Evolutionary conservation across 2,888 invertebrate species (phyloP), one percentile per base, ranked within the genome.

Genomic region (Stenolophus ochropezus): DNA sequence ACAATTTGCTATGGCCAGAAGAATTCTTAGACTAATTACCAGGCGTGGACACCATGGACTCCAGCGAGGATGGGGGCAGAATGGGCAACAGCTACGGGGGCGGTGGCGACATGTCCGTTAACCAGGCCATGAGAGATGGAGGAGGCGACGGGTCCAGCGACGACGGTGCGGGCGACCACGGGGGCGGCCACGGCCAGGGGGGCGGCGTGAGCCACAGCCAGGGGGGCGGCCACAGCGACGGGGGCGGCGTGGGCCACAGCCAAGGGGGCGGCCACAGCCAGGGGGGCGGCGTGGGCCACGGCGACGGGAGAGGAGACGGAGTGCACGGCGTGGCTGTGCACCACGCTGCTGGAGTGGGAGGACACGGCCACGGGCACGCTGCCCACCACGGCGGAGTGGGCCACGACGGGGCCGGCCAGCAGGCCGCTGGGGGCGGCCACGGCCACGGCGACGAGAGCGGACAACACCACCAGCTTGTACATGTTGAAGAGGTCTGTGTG

Each of bases 361-460:
- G 82, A 82, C 53, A 83, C 61, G 42, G 81, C 56, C 8, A 74
- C 61, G 4, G 81, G 79, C 18, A 83, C 81, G 21, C 81, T 81
- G n/a, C 79, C 76, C 6, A 71, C 69, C 65, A 83, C 83, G 42
- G 33, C 27, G 56, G 82, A 77, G 76, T 82, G 82, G n/a, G 84
- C 83, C 49, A 83, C 83, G 1, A 3, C 87, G 87, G 85, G 83
- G 88, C 84, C 49, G 81, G 83, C 82, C 25, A 81, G 58, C 4
- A 53, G 8, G 71, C 81, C 77, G 42, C 88, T 83, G 87, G 88
- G 86, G 69, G 91, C 91, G 85, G 91, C 92, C 86, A 90, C 90
- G 82, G 90, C 92, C 87, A 91, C 89, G 83, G 91, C 90, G 87
- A 90, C 89, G 83, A 92, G 88, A 89, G 91, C 91, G 89, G 91